A percentile compares a stretch with the other conserved stretches of the same genome.
These are phyloP conservation scores for Cephus cinctus DNA, from an alignment of 1,140 invertebrate species.

Conservation along the genomic window DNA sequence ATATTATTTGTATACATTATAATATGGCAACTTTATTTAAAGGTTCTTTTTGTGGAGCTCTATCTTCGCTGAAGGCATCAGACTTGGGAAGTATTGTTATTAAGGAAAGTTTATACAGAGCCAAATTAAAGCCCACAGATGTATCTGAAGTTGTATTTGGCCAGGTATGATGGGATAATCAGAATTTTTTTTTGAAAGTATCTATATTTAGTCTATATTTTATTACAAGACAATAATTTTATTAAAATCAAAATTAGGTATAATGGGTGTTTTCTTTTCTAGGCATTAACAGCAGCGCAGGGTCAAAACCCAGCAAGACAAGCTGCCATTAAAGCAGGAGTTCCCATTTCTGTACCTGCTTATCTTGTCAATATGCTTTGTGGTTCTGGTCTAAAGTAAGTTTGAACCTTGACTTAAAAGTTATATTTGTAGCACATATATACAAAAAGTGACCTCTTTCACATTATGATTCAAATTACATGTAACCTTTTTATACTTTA, in stretches of 20 bases:
- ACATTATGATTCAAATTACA: too few relatives aligned
- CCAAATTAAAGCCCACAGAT: constrained; percentile 63
- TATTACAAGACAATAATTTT: constrained; percentile 1
- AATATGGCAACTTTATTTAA: constrained; percentile 19
- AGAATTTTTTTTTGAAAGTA: constrained; percentile 12
- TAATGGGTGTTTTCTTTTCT: constrained; percentile 13
- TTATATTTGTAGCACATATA: too few relatives aligned
- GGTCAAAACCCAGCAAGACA: constrained; percentile 88
- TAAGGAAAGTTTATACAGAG: constrained; percentile 67
- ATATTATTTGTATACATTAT: neutral
- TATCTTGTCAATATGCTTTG: constrained; percentile 83
- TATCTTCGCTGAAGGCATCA: constrained; percentile 68
- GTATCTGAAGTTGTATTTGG: constrained; percentile 86
- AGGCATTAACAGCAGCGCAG: constrained; percentile 70
- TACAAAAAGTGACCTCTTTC: too few relatives aligned
- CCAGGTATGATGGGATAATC: constrained; percentile 61
- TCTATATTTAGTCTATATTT: neutral
- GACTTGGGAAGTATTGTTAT: constrained; percentile 78
- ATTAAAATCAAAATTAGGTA: constrained; percentile 1
- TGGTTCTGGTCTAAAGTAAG: constrained; percentile 80
- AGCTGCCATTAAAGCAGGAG: constrained; percentile 74
- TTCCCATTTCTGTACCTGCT: constrained; percentile 73
- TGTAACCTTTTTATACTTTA: too few relatives aligned
- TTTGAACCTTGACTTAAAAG: constrained; percentile 11
- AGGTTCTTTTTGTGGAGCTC: constrained; percentile 72